These are phyloP conservation scores for Odiellus spinosus DNA, from an alignment of 2,888 invertebrate genomes.

Conservation along the genomic window DNA sequence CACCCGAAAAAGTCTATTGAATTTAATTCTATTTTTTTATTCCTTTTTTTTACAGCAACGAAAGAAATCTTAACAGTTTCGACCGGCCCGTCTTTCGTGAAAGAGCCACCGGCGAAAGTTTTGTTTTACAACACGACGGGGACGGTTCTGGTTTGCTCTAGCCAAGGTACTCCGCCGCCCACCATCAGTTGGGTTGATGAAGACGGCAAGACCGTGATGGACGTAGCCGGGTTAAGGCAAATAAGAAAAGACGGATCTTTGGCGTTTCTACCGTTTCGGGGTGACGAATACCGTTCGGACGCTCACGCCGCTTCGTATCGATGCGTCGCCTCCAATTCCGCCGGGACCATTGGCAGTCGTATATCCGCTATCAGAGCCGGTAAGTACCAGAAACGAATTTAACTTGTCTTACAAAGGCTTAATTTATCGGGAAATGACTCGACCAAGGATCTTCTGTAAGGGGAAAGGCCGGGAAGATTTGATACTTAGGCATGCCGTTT, in stretches of 20 bases:
- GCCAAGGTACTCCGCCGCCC: background rate
- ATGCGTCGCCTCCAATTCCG: constrained; percentile 10
- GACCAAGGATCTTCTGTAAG: no score
- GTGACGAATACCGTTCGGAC: constrained; percentile 13
- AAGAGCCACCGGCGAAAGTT: background rate
- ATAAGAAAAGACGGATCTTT: constrained; percentile 13
- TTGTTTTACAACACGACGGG: background rate
- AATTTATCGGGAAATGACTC: no score
- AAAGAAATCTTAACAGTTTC: no score
- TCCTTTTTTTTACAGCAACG: no score
- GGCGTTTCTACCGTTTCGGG: constrained; percentile 12
- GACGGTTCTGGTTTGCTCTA: background rate
- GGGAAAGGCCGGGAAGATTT: no score
- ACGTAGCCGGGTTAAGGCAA: constrained; percentile 11
- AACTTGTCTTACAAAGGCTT: no score
- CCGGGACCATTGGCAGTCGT: constrained; percentile 12
- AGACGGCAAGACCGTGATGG: constrained; percentile 10
- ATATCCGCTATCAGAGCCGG: constrained; percentile 11
- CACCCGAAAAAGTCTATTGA: no score
- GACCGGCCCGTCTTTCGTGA: background rate
- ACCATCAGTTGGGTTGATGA: constrained; percentile 2
- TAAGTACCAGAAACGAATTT: no score
- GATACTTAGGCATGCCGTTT: no score
- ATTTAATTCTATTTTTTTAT: no score
- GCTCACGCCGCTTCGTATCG: constrained; percentile 11